These are phyloP conservation scores for Quadroppia sp. DNA, from an alignment of 2,888 invertebrate species.

Conservation along the genomic window DNA sequence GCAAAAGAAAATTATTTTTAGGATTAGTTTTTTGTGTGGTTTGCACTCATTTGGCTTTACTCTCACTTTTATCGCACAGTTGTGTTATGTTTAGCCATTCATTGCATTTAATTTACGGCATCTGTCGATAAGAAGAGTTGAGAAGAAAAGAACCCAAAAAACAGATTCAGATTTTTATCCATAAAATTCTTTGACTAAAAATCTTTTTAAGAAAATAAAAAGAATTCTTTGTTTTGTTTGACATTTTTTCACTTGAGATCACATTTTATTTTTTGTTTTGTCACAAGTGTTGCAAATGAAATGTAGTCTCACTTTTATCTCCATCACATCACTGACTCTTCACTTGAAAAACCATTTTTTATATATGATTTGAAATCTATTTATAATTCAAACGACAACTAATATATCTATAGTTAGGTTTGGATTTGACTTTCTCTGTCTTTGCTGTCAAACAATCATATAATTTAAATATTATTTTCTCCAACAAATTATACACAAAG, in stretches of 20 bases:
- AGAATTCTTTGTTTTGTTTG: background rate
- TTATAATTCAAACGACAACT: background rate
- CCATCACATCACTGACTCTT: background rate
- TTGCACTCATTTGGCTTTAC: background rate
- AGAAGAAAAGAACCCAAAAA: background rate
- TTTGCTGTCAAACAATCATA: background rate
- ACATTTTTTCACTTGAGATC: background rate
- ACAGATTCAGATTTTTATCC: background rate
- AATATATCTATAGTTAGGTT: too few species aligned
- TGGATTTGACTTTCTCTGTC: background rate
- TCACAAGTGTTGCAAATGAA: background rate
- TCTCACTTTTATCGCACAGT: background rate
- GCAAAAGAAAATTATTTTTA: background rate
- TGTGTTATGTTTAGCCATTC: background rate
- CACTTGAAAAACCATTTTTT: background rate
- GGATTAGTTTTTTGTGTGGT: background rate
- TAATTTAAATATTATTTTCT: too few species aligned
- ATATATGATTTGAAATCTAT: background rate
- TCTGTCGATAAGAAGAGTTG: background rate
- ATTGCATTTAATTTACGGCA: slow-evolving; percentile 4
- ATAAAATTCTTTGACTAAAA: background rate
- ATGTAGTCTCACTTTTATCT: background rate
- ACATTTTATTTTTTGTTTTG: background rate
- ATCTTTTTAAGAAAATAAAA: background rate
- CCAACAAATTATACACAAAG: too few species aligned